Percentiles rank a stretch among this genome's conserved stretches.
Conservation (phyloP, 2,888 invertebrate genomes). For the Megastigmus dorsalis region DNA sequence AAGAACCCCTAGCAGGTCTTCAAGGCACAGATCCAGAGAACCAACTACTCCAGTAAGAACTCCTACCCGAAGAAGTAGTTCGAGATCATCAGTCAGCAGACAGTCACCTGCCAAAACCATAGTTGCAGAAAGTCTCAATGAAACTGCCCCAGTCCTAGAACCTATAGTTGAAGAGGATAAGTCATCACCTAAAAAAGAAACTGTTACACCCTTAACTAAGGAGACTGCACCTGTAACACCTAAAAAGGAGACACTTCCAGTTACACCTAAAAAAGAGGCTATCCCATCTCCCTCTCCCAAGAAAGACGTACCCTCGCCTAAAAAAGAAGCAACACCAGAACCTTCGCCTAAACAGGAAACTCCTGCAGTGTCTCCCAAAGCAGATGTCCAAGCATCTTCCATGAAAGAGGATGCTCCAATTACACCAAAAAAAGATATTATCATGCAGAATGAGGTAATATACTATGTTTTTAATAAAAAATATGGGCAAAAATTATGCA, state of each 20-base stretch:
- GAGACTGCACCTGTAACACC: too few species aligned
- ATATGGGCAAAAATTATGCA: too few species aligned
- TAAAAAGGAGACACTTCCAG: constrained; percentile 17
- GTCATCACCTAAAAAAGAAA: constrained; percentile 29
- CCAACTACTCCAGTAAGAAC: constrained; percentile 57
- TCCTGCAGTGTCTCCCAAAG: not conserved
- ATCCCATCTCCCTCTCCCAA: constrained; percentile 6
- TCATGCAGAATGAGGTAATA: too few species aligned
- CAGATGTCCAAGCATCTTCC: not conserved
- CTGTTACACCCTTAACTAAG: too few species aligned
- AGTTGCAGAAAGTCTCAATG: constrained; percentile 49
- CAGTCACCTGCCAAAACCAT: constrained; percentile 57
- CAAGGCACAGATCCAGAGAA: constrained; percentile 62
- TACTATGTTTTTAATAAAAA: too few species aligned
- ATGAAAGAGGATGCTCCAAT: not conserved
- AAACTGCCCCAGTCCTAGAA: constrained; percentile 37
- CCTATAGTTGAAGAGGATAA: constrained; percentile 50
- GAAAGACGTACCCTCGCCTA: constrained; percentile 26
- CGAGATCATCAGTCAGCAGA: constrained; percentile 50
- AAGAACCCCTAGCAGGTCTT: constrained; percentile 65
- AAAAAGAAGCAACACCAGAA: constrained; percentile 19
- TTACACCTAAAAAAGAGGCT: constrained; percentile 29
- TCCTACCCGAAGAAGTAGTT: constrained; percentile 56
- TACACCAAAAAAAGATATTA: constrained; percentile 33
- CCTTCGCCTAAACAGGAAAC: constrained; percentile 9